Conservation (phyloP, 2,888 invertebrate species). For the Netelia virgata region DNA sequence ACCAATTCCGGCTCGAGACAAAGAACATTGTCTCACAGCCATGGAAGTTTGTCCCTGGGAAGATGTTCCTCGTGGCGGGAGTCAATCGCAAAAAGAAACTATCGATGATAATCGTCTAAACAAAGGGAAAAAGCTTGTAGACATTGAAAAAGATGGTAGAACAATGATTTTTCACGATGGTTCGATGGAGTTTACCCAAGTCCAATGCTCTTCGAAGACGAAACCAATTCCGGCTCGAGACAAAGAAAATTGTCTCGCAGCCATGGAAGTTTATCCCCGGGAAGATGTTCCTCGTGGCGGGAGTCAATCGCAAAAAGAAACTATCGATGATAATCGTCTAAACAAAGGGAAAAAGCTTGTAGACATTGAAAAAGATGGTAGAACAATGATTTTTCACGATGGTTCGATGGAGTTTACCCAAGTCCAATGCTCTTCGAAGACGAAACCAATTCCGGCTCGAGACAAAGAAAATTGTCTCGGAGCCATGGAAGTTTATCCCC, state of each 20-base stretch:
- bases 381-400: constrained; percentile 37
- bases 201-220: constrained; percentile 6
- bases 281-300: background rate
- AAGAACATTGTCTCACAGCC: constrained; percentile 41
- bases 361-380: background rate
- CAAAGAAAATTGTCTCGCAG: constrained; percentile 47
- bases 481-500: background rate
- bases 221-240: background rate
- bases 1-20: background rate
- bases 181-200: constrained; percentile 66
- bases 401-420: constrained; percentile 67
- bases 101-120: background rate
- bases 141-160: background rate
- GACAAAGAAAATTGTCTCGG: constrained; percentile 50
- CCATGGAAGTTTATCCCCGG: background rate
- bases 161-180: constrained; percentile 43
- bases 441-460: background rate
- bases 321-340: background rate
- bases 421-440: constrained; percentile 9
- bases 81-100: background rate
- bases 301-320: background rate
- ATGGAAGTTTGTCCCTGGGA: background rate
- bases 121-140: background rate
- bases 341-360: background rate
- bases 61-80: background rate